These are phyloP conservation scores for Octodonta nipae DNA, from an alignment of 2,888 invertebrate genomes.

Conservation along the genomic window DNA sequence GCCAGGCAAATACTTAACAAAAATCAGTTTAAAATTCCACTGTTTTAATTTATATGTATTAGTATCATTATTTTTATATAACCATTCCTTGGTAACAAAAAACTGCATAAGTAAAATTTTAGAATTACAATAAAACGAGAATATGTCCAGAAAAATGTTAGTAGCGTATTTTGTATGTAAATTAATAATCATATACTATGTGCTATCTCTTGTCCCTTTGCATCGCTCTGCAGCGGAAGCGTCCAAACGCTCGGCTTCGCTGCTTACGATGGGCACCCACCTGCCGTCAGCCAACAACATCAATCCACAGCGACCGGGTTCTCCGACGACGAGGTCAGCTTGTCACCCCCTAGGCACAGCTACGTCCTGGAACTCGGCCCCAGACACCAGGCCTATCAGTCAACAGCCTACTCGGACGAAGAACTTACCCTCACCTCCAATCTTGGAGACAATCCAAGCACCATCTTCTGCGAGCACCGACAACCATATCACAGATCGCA, in stretches of 20 bases:
- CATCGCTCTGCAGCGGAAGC: slow-evolving; percentile 33
- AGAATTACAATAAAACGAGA: no score
- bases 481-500: slow-evolving; percentile 21
- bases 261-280: slow-evolving; percentile 42
- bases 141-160: no score
- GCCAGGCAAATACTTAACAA: no score
- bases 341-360: slow-evolving; percentile 48
- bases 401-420: slow-evolving; percentile 37
- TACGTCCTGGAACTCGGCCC: slow-evolving; percentile 47
- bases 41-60: no score
- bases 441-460: slow-evolving; percentile 36
- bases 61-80: no score
- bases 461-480: slow-evolving; percentile 34
- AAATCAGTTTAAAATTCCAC: no score
- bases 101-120: no score
- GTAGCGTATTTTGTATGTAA: no score
- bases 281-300: slow-evolving; percentile 28
- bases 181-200: no score
- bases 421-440: slow-evolving; percentile 29
- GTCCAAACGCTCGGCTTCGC: slow-evolving; percentile 44
- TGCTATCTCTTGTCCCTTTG: no score
- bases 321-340: slow-evolving; percentile 77
- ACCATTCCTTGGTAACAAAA: no score
- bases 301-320: slow-evolving; percentile 42
- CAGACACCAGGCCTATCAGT: slow-evolving; percentile 37